These are phyloP conservation scores for Selenia dentaria DNA, from an alignment of 2,888 invertebrate species.

Conservation along the genomic window DNA sequence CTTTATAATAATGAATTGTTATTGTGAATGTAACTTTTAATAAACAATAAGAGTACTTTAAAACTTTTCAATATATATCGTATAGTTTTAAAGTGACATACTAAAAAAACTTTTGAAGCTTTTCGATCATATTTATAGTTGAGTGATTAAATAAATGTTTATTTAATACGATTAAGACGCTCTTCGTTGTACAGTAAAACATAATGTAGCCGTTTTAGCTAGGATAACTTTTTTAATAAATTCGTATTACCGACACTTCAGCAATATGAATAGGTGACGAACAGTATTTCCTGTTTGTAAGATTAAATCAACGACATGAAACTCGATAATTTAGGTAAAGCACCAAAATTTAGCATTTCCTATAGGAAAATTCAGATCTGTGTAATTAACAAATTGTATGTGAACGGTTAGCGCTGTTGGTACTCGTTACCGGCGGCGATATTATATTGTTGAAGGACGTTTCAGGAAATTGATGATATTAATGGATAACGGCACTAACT, in stretches of 20 bases:
- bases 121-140: conserved; percentile 65
- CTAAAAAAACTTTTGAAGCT: conserved; percentile 58
- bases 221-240: conserved; percentile 81
- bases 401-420: conserved; percentile 15
- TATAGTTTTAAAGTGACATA: conserved; percentile 52
- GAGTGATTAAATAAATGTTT: conserved; percentile 48
- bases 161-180: conserved; percentile 66
- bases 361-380: conserved; percentile 55
- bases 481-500: conserved; percentile 72
- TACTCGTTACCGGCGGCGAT: conserved; percentile 35
- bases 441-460: conserved; percentile 37
- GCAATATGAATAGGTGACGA: conserved; percentile 66
- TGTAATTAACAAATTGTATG: conserved; percentile 32
- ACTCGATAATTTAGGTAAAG: conserved; percentile 61
- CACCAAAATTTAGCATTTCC: conserved; percentile 74
- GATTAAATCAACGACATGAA: conserved; percentile 43
- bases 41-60: conserved; percentile 71
- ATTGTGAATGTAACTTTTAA: conserved; percentile 82
- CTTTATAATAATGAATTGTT: conserved; percentile 81
- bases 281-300: conserved; percentile 63
- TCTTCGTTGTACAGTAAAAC: conserved; percentile 80
- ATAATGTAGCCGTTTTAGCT: conserved; percentile 81
- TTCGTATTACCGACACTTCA: conserved; percentile 69
- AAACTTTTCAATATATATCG: conserved; percentile 66
- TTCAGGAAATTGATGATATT: conserved; percentile 35